These are phyloP conservation scores for Bubo blakistoni DNA, from an alignment of 2,113 vertebrate species.

Conservation along the genomic window DNA sequence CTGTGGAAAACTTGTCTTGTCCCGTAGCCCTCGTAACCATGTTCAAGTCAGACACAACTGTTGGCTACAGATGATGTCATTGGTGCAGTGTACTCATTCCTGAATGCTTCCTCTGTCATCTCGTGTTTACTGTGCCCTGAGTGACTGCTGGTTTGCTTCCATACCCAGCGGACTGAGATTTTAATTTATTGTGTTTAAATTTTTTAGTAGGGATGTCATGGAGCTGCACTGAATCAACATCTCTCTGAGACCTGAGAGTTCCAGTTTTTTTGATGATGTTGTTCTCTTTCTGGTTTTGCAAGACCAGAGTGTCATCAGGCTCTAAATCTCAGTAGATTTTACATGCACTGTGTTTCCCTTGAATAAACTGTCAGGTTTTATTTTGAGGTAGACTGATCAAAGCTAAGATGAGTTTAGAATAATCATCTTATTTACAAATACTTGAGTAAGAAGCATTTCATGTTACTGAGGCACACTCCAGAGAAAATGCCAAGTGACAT, in stretches of 20 bases:
- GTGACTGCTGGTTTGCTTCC: constrained; percentile 28
- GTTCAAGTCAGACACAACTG: not conserved
- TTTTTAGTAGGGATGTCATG: constrained; percentile 43
- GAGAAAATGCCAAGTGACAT: constrained; percentile 14
- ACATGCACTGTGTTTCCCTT: not conserved
- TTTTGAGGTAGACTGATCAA: constrained; percentile 33
- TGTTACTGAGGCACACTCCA: not conserved
- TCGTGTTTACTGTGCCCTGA: not conserved
- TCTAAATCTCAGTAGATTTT: not conserved
- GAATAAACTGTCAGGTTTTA: constrained; percentile 20
- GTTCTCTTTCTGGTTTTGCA: not conserved
- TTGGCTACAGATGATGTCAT: constrained; percentile 10
- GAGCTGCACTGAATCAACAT: not conserved
- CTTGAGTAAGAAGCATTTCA: not conserved
- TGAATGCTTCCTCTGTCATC: constrained; percentile 48
- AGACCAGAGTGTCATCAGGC: not conserved
- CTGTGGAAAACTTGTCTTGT: not conserved
- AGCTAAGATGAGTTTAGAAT: constrained; percentile 13
- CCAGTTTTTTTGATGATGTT: not conserved
- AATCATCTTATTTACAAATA: constrained; percentile 37
- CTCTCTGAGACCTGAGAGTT: not conserved
- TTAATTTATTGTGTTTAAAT: constrained; percentile 52
- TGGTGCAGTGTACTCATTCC: not conserved
- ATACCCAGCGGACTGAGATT: not conserved
- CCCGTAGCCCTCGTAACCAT: not conserved